phyloP scores from a whole-genome alignment of 2,113 vertebrate species.

The Galbula dea region DNA sequence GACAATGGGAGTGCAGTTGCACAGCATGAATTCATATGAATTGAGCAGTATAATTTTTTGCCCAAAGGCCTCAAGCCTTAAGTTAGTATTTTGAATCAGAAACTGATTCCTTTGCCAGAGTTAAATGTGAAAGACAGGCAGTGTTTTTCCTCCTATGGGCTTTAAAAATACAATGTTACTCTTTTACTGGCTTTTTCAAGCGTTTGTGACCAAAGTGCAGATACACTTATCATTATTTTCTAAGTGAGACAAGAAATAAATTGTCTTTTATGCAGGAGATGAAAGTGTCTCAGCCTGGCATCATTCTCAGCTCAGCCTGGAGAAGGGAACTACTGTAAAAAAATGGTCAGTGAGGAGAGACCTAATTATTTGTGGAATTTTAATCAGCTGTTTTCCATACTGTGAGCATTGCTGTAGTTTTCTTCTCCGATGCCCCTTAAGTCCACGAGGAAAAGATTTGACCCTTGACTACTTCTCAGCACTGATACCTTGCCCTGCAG shows the following conservation, averaged over 20 bases:
- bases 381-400: not conserved
- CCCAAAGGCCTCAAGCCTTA: not conserved
- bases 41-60: not conserved
- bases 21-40: not conserved
- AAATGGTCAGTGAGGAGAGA: not conserved
- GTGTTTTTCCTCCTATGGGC: conserved; percentile 14
- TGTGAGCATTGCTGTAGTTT: not conserved
- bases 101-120: not conserved
- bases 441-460: not conserved
- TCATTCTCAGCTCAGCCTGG: not conserved
- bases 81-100: not conserved
- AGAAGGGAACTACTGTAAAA: not conserved
- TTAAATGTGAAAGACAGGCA: conserved; percentile 19
- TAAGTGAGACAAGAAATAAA: conserved; percentile 65
- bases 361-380: not conserved
- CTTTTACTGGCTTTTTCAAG: conserved; percentile 1
- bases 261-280: conserved; percentile 42
- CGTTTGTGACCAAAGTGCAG: conserved; percentile 34
- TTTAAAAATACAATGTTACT: not conserved
- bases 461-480: not conserved
- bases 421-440: not conserved
- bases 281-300: not conserved
- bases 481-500: not conserved
- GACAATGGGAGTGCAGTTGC: not conserved
- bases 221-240: conserved; percentile 37